Conservation (phyloP, 2,113 vertebrate genomes). For the Sterrhoptilus dennistouni region DNA sequence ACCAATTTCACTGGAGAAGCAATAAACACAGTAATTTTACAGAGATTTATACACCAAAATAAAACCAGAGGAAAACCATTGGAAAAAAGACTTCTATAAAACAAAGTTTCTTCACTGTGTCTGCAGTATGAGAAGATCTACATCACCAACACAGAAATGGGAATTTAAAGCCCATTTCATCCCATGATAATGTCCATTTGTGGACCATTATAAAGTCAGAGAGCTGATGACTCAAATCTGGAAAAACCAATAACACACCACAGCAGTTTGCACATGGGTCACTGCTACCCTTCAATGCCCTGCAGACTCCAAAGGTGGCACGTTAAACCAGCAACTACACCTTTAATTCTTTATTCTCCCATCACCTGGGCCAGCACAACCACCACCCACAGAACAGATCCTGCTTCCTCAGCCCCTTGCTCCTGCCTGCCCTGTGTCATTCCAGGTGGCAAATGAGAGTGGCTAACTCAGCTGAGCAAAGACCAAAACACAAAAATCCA, state of each 20-base stretch:
- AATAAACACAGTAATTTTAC: not conserved
- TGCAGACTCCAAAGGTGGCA: not conserved
- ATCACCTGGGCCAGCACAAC: not conserved
- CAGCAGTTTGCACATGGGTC: fast-evolving
- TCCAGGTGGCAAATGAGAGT: not conserved
- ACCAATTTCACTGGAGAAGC: not conserved
- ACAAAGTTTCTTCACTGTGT: not conserved
- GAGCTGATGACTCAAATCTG: not conserved
- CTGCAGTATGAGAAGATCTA: not conserved
- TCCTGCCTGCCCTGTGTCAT: not conserved
- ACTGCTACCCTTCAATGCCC: too few species aligned
- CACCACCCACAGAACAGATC: not conserved
- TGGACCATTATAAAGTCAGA: not conserved
- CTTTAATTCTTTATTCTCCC: not conserved
- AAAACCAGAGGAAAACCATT: not conserved
- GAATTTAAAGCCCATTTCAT: not conserved
- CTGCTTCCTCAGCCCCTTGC: not conserved
- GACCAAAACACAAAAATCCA: not conserved
- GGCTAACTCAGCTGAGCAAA: not conserved
- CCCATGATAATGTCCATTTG: not conserved
- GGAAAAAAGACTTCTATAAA: not conserved
- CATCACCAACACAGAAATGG: not conserved
- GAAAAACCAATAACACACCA: not conserved
- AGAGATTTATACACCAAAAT: not conserved
- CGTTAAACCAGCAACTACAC: not conserved